phyloP scores from a whole-genome alignment of 2,113 vertebrate genomes.

The Datnioides undecimradiatus region DNA sequence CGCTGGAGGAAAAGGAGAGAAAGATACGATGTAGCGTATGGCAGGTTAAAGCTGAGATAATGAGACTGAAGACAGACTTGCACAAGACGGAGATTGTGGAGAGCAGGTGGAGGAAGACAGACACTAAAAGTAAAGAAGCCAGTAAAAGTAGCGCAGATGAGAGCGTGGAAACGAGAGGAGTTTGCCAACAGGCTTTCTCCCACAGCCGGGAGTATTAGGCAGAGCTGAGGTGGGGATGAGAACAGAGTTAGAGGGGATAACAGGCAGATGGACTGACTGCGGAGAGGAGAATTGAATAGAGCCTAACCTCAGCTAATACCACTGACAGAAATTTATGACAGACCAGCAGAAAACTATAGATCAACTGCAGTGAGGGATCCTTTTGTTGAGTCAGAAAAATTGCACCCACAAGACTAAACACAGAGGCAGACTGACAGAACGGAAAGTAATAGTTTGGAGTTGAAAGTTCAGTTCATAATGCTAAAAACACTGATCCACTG shows the following conservation, averaged over 20 bases:
- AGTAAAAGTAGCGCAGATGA: constrained; percentile 43
- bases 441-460: constrained; percentile 41
- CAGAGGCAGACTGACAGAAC: constrained; percentile 33
- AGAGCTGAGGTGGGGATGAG: constrained; percentile 68
- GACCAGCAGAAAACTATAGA: constrained; percentile 77
- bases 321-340: constrained; percentile 74
- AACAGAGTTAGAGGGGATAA: constrained; percentile 77
- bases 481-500: constrained; percentile 3
- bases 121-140: constrained; percentile 40
- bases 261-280: constrained; percentile 77
- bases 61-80: constrained; percentile 45
- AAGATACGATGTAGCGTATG: constrained; percentile 23
- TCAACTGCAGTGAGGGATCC: constrained; percentile 60
- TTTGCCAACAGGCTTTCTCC: constrained; percentile 66
- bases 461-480: constrained; percentile 25
- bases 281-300: constrained; percentile 78
- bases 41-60: constrained; percentile 63
- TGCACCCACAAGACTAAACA: constrained; percentile 55
- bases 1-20: neutral
- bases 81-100: constrained; percentile 27
- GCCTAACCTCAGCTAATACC: constrained; percentile 77
- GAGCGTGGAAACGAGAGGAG: constrained; percentile 41
- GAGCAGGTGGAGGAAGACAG: constrained; percentile 49
- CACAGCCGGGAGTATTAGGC: constrained; percentile 63
- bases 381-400: constrained; percentile 71